phyloP scores from a whole-genome alignment of 2,113 vertebrate species.

The Malurus elegans region DNA sequence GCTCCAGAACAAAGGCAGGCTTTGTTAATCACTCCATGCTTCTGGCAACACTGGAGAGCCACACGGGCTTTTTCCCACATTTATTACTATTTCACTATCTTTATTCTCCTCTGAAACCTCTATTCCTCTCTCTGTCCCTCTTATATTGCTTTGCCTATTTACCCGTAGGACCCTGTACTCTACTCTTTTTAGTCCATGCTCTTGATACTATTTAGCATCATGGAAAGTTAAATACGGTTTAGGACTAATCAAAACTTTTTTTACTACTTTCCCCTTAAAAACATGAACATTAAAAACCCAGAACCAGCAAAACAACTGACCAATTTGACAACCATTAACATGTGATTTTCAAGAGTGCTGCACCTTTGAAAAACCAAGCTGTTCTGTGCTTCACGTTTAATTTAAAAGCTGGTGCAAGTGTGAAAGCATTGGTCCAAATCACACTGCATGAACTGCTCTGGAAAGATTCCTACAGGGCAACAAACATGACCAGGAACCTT shows the following conservation, averaged over 20 bases:
- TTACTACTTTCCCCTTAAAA: not conserved
- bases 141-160: not conserved
- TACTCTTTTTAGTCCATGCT: not conserved
- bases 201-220: not conserved
- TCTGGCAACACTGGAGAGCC: not conserved
- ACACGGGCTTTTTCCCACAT: not conserved
- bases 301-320: not conserved
- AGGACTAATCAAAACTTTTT: not conserved
- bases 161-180: not conserved
- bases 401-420: not conserved
- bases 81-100: not conserved
- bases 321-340: not conserved
- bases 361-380: not conserved
- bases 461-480: not conserved
- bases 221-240: not conserved
- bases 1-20: not conserved
- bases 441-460: not conserved
- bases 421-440: not conserved
- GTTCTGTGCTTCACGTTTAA: not conserved
- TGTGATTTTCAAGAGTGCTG: not conserved
- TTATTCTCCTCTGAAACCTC: not conserved
- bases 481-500: not conserved
- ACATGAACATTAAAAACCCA: not conserved
- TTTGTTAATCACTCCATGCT: not conserved
- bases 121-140: not conserved